Base-by-base conservation (phyloP, 2,797 vertebrate genomes). In the Sorex maritimensis region DNA sequence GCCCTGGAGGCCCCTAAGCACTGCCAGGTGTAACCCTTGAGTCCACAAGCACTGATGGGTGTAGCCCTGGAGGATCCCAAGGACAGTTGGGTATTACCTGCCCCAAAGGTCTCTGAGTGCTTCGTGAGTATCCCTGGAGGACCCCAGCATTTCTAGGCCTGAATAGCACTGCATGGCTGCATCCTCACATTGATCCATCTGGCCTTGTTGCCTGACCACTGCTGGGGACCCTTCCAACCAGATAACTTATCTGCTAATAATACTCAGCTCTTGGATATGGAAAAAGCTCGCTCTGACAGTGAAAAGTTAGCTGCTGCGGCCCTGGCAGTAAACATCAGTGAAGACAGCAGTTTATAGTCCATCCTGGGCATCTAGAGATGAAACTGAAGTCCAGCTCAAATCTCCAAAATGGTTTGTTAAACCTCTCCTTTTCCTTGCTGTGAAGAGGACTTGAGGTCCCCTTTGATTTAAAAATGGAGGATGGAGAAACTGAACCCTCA, bases 401-500 rank as follows among this genome's bases (percentile, higher is more conserved):
- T 91, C 58, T 92, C 38, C 78, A 83, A 3, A 84, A 67, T 78
- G 52, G 41, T 30, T 55, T 87, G 52, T 13, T 61, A n/a, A 74
- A 80, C 9, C 12, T 1, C 8, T 58, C n/a, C n/a, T 92, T 91
- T 92, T 88, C 13, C 6, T 73, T 5, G 21, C 2, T 85, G 21
- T 23, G 15, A 68, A 91, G 55, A 58, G 17, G 15, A 4, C 0
- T 11, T 81, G 15, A 34, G 17, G 21, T 77, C 44, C 30, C 2
- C 1, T 88, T 38, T 77, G 71, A 61, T 24, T 77, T 87, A 84
- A 71, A 90, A 28, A 41, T 85, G 81, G 49, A 87, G 24, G 38
- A 71, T 84, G n/a, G n/a, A 67, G 26, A 88, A 78, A 23, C 58
- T 82, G 88, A 13, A 15, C n/a, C 52, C 34, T 88, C 41, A 91